phyloP scores from a whole-genome alignment of 2,888 invertebrate species.

The Lutraria lutraria region DNA sequence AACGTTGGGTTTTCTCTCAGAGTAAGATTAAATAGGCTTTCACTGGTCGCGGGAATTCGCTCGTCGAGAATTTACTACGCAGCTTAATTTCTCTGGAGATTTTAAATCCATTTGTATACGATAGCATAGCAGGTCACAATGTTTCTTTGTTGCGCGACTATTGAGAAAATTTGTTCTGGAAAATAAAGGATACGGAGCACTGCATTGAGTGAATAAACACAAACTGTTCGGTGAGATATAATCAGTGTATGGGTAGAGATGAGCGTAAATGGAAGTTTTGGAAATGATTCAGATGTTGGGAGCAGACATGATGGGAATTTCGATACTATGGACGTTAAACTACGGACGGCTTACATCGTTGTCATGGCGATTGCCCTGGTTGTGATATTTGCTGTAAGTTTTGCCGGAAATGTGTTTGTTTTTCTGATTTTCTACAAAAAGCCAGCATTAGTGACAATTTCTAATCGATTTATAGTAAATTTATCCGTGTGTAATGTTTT shows the following conservation, averaged over 20 bases:
- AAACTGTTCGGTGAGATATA: not conserved
- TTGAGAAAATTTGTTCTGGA: not conserved
- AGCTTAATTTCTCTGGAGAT: not conserved
- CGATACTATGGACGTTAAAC: conserved; percentile 24
- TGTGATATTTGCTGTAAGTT: conserved; percentile 87
- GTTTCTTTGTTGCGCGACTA: not conserved
- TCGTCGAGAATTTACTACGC: not conserved
- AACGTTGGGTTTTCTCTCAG: not conserved
- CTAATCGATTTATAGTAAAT: conserved; percentile 90
- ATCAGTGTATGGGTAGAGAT: conserved; percentile 13
- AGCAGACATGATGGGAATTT: not conserved
- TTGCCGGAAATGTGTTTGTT: conserved; percentile 91
- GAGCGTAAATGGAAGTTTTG: conserved; percentile 33
- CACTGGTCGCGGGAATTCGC: not conserved
- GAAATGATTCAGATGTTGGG: conserved; percentile 10
- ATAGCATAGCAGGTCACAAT: not conserved
- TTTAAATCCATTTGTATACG: not conserved
- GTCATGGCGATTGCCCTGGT: conserved; percentile 72
- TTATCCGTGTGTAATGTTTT: conserved; percentile 88
- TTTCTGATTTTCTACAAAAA: conserved; percentile 92
- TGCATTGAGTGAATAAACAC: not conserved
- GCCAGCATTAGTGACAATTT: conserved; percentile 92
- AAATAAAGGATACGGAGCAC: not conserved
- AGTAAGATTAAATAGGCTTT: conserved; percentile 8
- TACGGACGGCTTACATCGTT: conserved; percentile 66